Conservation (phyloP, 1,140 invertebrate genomes). For the Drosophila lowei region DNA sequence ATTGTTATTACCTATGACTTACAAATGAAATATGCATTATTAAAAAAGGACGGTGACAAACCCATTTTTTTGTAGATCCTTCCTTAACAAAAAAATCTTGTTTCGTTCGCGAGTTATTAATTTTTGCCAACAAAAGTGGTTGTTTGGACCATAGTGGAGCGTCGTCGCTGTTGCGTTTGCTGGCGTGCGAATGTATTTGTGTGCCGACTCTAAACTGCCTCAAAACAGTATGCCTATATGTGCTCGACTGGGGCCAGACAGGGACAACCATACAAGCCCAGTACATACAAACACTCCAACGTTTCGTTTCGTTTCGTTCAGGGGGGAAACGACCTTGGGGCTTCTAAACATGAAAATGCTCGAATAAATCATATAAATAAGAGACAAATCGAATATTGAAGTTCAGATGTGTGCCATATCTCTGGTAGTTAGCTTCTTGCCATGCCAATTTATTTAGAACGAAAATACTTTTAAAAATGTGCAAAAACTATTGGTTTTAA, state of each 20-base stretch:
- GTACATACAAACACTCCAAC: not conserved
- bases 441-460: slow-evolving; percentile 45
- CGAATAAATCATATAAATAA: slow-evolving; percentile 12
- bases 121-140: too few relatives aligned
- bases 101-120: too few relatives aligned
- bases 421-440: not conserved
- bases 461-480: slow-evolving; percentile 22
- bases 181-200: slow-evolving; percentile 34
- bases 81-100: too few relatives aligned
- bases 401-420: not conserved
- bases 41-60: too few relatives aligned
- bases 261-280: slow-evolving; percentile 14
- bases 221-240: slow-evolving; percentile 12
- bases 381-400: not conserved
- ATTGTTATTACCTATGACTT: too few relatives aligned
- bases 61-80: too few relatives aligned
- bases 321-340: slow-evolving; percentile 18
- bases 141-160: not conserved
- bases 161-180: slow-evolving; percentile 2
- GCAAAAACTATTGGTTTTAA: slow-evolving; percentile 22
- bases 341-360: slow-evolving; percentile 17
- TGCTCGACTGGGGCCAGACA: slow-evolving; percentile 2
- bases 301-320: not conserved
- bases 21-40: too few relatives aligned
- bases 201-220: slow-evolving; percentile 8